Conservation (phyloP, 2,797 vertebrate genomes). For the Platyrinchus mystaceus region DNA sequence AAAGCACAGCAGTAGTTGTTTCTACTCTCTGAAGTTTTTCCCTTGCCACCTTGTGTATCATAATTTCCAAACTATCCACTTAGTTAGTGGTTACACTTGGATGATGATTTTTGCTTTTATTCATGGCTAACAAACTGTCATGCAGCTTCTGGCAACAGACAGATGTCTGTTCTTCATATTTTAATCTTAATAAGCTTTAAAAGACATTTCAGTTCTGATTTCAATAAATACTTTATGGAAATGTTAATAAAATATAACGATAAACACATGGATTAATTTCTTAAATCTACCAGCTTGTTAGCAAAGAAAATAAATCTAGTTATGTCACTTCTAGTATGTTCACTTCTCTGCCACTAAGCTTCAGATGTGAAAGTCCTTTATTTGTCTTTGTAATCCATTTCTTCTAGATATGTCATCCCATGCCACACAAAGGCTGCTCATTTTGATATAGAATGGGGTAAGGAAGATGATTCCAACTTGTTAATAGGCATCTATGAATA, state of each 20-base stretch:
- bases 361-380: not conserved
- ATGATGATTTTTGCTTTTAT: not conserved
- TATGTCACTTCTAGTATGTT: not conserved
- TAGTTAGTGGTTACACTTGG: not conserved
- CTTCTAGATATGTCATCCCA: conserved; percentile 89
- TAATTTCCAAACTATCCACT: too few species aligned
- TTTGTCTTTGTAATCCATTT: not conserved
- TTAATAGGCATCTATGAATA: conserved; percentile 98
- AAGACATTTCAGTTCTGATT: not conserved
- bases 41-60: not conserved
- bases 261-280: not conserved
- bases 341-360: not conserved
- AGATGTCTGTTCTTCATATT: too few species aligned
- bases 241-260: not conserved
- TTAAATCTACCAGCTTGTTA: not conserved
- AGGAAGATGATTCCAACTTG: conserved; percentile 95
- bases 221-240: not conserved
- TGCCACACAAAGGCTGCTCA: conserved; percentile 96
- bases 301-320: not conserved
- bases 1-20: not conserved
- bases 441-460: conserved; percentile 97
- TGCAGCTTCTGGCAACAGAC: not conserved
- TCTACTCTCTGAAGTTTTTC: not conserved
- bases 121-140: not conserved
- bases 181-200: not conserved